These are phyloP conservation scores for Dicerorhinus sumatrensis DNA, from an alignment of 2,113 vertebrate species.

Conservation along the genomic window DNA sequence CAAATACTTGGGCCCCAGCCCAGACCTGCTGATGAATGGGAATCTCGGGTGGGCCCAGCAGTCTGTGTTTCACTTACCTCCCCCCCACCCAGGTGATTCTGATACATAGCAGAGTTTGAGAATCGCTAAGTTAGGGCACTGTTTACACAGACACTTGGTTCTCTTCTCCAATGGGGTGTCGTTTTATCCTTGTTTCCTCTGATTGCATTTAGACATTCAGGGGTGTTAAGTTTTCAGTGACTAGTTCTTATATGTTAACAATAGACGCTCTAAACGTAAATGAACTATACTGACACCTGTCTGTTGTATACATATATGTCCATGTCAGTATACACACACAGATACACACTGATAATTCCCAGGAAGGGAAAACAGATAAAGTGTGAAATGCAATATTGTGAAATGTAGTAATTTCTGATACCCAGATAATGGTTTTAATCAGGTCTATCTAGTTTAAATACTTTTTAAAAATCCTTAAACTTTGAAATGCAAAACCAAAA, in stretches of 20 bases:
- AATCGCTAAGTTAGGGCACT: neutral
- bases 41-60: neutral
- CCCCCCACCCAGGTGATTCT: neutral
- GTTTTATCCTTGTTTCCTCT: neutral
- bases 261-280: neutral
- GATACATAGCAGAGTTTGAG: neutral
- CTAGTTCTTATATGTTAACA: neutral
- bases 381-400: neutral
- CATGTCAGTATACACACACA: neutral
- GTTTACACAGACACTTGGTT: too few relatives aligned
- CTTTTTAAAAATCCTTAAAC: neutral
- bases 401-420: neutral
- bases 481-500: neutral
- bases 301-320: fast-evolving
- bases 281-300: too few relatives aligned
- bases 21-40: neutral
- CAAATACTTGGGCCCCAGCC: neutral
- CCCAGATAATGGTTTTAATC: neutral
- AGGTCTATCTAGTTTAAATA: neutral
- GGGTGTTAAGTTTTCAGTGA: neutral
- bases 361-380: neutral
- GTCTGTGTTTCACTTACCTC: neutral
- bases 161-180: too few relatives aligned
- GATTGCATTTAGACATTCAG: neutral
- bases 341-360: neutral